Base-by-base conservation (phyloP, 2,797 vertebrate genomes). In the Enoplosus armatus region DNA sequence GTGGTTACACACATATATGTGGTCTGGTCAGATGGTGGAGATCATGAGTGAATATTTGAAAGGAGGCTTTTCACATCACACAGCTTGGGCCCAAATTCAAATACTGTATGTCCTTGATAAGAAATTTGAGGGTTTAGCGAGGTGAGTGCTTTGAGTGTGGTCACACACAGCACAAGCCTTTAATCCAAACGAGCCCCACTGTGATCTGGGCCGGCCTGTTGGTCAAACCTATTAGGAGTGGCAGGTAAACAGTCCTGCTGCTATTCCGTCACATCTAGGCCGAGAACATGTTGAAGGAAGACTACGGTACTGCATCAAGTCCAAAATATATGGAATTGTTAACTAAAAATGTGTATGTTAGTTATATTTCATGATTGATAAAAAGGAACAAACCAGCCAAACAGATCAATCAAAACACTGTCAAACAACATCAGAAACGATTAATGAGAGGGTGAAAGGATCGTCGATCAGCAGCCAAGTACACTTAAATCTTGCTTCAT, bases 191-290 rank as follows among this genome's bases (percentile, higher is more conserved):
- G 43, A 14, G 22, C 47, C 80, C 71, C 43, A 10, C 86, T 82
- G 84, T 27, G 80, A 86, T 75, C 72, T 61, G 63, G 51, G 58
- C 53, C 41, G 26, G 68, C 59, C 83, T 64, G 75, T 64, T 89
- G 84, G 89, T 88, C 86, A 86, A 83, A 86, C 72, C 64, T 64
- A 84, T 65, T 59, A 75, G 56, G 58, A 71, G 73, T 41, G 72
- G 77, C 65, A 70, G 74, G 75, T 68, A 85, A 87, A 83, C 80
- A 80, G 68, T 60, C 27, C 68, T 59, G 69, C 68, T 74, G 59
- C 41, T 64, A 27, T 47, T 82, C 65, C 24, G 45, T 84, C 64
- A 77, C 24, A 37, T 11, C n/a, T 3, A 15, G 24, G 24, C 12
- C 41, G 45, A 54, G 55, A 54, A 55, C 9, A 72, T 14, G 14